Conservation (phyloP, 2,888 invertebrate genomes). For the Drosophila maculinotata region DNA sequence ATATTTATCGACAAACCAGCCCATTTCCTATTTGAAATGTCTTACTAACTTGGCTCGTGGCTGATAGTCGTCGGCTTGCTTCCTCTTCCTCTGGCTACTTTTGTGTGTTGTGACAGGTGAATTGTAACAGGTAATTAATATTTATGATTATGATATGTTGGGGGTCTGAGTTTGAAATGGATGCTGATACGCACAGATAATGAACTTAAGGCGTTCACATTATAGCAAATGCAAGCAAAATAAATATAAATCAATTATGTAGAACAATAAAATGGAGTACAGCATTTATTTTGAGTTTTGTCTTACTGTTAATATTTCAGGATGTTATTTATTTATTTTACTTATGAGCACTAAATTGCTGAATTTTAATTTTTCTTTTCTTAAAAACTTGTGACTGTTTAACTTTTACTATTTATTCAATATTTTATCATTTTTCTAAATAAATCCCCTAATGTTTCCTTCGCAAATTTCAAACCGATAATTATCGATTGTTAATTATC, state of each 20-base stretch:
- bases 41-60: conserved; percentile 13
- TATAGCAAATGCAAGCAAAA: background rate
- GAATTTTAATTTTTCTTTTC: too few species aligned
- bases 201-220: background rate
- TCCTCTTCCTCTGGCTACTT: conserved; percentile 35
- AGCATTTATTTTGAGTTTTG: background rate
- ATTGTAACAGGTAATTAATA: conserved; percentile 11
- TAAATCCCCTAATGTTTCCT: background rate
- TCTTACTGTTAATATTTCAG: too few species aligned
- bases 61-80: conserved; percentile 5
- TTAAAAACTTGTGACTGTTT: too few species aligned
- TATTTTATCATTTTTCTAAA: too few species aligned
- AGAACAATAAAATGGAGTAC: background rate
- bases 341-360: background rate
- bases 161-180: background rate
- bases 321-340: background rate
- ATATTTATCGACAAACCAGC: conserved; percentile 44
- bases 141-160: conserved; percentile 1
- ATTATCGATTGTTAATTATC: conserved; percentile 38
- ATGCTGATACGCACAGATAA: conserved; percentile 16
- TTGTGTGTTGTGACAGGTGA: conserved; percentile 38
- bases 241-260: background rate
- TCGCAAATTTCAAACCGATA: conserved; percentile 13
- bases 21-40: conserved; percentile 44
- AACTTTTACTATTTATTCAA: background rate